These are phyloP conservation scores for Dissostichus mawsoni DNA, from an alignment of 2,113 vertebrate species.

Conservation along the genomic window DNA sequence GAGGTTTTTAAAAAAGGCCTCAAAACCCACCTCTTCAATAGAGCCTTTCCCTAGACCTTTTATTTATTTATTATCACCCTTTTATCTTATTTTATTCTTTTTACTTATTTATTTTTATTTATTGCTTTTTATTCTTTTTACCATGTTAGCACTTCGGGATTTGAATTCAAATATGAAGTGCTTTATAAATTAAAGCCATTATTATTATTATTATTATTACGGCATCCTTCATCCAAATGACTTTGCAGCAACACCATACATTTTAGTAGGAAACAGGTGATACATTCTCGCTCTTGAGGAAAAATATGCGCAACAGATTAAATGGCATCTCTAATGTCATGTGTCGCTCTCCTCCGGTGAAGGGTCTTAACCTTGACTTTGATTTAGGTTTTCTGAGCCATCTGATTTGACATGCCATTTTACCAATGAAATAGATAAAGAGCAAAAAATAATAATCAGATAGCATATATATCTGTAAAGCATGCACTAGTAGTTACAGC, in stretches of 20 bases:
- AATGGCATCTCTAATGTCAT: conserved; percentile 39
- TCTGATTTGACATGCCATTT: conserved; percentile 34
- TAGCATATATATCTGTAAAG: not conserved
- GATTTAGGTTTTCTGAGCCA: conserved; percentile 42
- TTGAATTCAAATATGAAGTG: no score
- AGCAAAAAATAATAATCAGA: conserved; percentile 7
- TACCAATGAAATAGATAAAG: conserved; percentile 36
- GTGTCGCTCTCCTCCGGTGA: conserved; percentile 22
- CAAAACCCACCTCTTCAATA: no score
- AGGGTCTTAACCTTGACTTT: conserved; percentile 42
- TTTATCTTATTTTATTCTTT: no score
- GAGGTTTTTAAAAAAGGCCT: no score
- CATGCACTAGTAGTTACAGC: not conserved
- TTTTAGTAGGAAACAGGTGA: conserved; percentile 33
- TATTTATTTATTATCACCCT: no score
- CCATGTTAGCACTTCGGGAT: no score
- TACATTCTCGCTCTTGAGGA: conserved; percentile 39
- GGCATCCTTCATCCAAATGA: conserved; percentile 34
- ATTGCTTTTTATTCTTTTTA: no score
- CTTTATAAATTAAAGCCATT: no score
- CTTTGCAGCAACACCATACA: conserved; percentile 12
- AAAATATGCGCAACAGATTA: conserved; percentile 47
- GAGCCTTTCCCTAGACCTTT: no score
- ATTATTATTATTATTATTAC: no score
- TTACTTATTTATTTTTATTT: no score